A percentile compares a stretch with the other conserved stretches of the same genome.
phyloP scores from a whole-genome alignment of 2,113 vertebrate species.

The Macquaria ambigua region DNA sequence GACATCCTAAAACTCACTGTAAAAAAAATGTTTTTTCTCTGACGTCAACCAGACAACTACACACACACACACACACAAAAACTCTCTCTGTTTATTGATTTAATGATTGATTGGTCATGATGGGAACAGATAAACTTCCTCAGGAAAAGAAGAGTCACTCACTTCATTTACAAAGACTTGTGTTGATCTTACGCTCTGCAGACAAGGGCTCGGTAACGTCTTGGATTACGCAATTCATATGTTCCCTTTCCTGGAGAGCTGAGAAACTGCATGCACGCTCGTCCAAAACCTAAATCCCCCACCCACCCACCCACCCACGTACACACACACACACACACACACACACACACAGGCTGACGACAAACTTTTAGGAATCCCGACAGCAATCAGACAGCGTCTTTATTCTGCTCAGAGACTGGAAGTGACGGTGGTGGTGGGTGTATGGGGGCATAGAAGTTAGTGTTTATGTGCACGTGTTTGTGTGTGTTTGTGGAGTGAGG shows the following conservation, averaged over 20 bases:
- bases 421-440: constrained; percentile 32
- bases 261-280: constrained; percentile 16
- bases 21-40: constrained; percentile 19
- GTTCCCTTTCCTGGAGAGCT: constrained; percentile 19
- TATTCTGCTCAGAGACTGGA: constrained; percentile 52
- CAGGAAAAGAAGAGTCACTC: constrained; percentile 42
- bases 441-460: not conserved
- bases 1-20: not conserved
- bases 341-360: constrained; percentile 4
- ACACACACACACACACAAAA: constrained; percentile 4
- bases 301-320: not conserved
- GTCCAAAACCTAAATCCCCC: not conserved
- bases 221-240: constrained; percentile 23
- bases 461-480: not conserved
- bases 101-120: constrained; percentile 44
- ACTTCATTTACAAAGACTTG: constrained; percentile 7
- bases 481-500: constrained; percentile 25
- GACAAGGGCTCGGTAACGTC: constrained; percentile 15
- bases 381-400: constrained; percentile 38
- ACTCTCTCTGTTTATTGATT: constrained; percentile 42
- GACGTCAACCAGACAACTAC: constrained; percentile 40
- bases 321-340: not conserved
- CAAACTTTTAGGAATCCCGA: constrained; percentile 38
- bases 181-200: constrained; percentile 36
- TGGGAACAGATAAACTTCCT: constrained; percentile 62